Base-by-base conservation (phyloP, 2,113 vertebrate genomes). In the Paedocypris sp. region DNA sequence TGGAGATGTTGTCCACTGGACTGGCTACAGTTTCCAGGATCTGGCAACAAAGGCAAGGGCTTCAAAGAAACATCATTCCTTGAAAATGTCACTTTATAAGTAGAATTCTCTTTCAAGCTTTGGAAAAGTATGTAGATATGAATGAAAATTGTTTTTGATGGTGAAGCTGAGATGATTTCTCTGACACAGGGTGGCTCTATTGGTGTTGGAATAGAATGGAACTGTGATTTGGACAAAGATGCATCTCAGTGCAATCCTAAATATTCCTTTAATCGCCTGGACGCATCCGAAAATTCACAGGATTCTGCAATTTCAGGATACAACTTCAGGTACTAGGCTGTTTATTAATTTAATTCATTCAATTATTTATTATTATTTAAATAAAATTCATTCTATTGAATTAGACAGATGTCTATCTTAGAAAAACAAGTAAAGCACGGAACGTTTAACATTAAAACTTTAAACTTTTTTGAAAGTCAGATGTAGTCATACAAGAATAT, bases 151-250 rank as follows among this genome's bases (percentile, higher is more conserved):
- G n/a, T n/a, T n/a, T 46, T 47, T 46, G 2, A n/a, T n/a, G 12
- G 20, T 7, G 6, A 15, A 2, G 23, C 4, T 47, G 5, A 48
- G 15, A 16, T 29, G 11, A 16, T 11, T 31, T 16, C 15, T 3
- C 18, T 16, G 25, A 31, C 36, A 63, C 71, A 98, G 95, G 95
- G 95, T 2, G 94, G 93, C 26, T 87, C 93, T 68, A 83, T 98
- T 66, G 92, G 89, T 58, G 79, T 98, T 77, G 82, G 89, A 57
- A 94, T 98, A 8, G 88, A 92, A 45, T 98, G 95, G 95, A 80
- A 89, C 78, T 98, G 95, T 78, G 85, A 98, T 78, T 86, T 98
- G 66, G 95, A 98, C 75, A 90, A 85, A 71, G 83, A 84, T 35
- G 71, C 76, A 31, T 91, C 93, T 3, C 62, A 78, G 47, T 98